phyloP scores from a whole-genome alignment of 1,140 invertebrate species.

The Drosophila mayri region DNA sequence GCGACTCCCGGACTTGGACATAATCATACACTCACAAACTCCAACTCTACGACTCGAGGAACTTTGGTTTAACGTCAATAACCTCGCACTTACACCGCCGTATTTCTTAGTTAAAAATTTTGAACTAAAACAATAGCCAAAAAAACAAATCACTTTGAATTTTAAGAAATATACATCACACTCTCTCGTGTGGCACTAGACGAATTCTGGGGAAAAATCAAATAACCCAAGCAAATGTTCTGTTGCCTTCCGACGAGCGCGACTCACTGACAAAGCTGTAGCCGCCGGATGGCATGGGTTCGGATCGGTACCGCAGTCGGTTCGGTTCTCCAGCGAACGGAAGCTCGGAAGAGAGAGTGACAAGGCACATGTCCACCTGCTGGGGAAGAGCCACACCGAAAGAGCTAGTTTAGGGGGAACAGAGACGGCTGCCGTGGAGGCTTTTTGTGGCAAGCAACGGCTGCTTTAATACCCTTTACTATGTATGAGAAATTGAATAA shows the following conservation, averaged over 20 bases:
- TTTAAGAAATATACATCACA: conserved; percentile 58
- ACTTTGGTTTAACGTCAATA: background rate
- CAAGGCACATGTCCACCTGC: conserved; percentile 24
- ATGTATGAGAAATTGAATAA: background rate
- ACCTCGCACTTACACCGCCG: background rate
- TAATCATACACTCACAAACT: background rate
- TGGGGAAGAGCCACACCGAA: conserved; percentile 5
- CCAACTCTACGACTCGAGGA: background rate
- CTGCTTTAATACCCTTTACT: background rate
- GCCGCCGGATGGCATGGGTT: conserved; percentile 13
- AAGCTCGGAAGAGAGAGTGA: conserved; percentile 20
- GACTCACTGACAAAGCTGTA: conserved; percentile 33
- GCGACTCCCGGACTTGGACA: too few species aligned
- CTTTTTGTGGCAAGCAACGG: background rate
- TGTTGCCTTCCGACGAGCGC: conserved; percentile 43
- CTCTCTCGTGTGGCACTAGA: background rate
- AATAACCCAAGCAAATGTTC: conserved; percentile 38
- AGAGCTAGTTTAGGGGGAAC: conserved; percentile 1
- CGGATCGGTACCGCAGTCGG: conserved; percentile 8
- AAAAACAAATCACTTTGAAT: conserved; percentile 37
- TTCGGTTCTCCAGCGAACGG: conserved; percentile 29
- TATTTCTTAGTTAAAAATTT: conserved; percentile 12
- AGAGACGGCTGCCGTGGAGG: background rate
- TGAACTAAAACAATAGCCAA: conserved; percentile 11
- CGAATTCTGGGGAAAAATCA: background rate